phyloP scores from a whole-genome alignment of 2,113 vertebrate genomes.

The Ciconia boyciana region DNA sequence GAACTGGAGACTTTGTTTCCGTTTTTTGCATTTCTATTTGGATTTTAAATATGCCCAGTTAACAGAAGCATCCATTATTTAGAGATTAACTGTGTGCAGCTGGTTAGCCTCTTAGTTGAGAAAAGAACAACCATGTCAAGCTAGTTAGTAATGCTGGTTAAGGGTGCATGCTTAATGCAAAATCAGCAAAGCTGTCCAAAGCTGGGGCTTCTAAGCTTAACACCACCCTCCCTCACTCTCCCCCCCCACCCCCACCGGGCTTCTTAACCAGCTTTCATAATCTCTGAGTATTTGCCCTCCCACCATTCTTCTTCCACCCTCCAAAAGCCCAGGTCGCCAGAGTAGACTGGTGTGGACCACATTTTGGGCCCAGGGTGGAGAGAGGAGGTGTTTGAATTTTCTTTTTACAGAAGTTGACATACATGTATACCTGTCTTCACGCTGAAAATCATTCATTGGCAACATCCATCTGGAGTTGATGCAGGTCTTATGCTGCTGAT shows the following conservation, averaged over 20 bases:
- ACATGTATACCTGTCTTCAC: neutral
- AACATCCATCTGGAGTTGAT: neutral
- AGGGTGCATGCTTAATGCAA: neutral
- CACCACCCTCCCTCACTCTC: no score
- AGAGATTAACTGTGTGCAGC: neutral
- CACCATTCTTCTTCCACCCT: neutral
- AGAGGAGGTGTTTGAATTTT: neutral
- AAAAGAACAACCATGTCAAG: neutral
- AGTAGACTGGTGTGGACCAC: neutral
- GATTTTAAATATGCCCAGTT: neutral
- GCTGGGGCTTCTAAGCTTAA: neutral
- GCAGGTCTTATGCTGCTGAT: neutral
- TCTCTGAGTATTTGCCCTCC: neutral
- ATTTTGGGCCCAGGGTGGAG: neutral
- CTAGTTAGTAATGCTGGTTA: neutral
- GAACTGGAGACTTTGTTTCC: neutral
- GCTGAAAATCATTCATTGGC: neutral
- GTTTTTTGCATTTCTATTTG: neutral
- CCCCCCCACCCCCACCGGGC: rapidly evolving
- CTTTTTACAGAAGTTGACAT: neutral
- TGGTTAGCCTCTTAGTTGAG: neutral
- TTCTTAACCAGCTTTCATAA: neutral
- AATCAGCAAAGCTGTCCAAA: neutral
- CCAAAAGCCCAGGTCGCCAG: neutral
- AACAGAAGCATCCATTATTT: neutral